These are phyloP conservation scores for Salvelinus namaycush DNA, from an alignment of 2,113 vertebrate species.

Conservation along the genomic window DNA sequence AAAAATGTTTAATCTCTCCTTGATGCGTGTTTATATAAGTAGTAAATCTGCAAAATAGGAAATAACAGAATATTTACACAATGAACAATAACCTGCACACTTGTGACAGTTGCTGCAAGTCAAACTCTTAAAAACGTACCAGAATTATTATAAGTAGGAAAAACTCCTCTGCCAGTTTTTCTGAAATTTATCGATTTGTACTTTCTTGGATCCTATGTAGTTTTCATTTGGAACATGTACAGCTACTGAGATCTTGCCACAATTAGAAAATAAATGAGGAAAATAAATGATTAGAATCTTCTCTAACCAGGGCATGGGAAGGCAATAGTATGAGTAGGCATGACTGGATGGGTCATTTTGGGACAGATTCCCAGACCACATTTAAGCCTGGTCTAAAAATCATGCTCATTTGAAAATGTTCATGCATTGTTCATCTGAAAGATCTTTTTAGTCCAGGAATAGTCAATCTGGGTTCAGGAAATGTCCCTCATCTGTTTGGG, in stretches of 20 bases:
- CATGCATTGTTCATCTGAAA: no score
- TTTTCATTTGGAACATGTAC: constrained; percentile 41
- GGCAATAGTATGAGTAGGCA: constrained; percentile 36
- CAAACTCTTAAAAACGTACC: no score
- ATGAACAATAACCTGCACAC: constrained; percentile 76
- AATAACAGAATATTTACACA: constrained; percentile 95
- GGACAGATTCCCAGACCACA: no score
- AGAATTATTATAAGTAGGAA: no score
- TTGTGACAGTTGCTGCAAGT: no score
- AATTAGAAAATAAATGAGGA: constrained; percentile 33
- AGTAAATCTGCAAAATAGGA: constrained; percentile 99
- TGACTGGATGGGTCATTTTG: constrained; percentile 15
- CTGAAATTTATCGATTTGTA: no score
- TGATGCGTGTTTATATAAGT: constrained; percentile 98
- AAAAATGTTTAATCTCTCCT: constrained; percentile 99
- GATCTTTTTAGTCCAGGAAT: no score
- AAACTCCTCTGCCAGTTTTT: no score
- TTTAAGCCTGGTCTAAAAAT: no score
- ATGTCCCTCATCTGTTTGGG: background rate
- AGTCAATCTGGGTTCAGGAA: background rate
- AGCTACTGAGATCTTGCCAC: constrained; percentile 32
- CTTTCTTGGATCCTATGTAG: constrained; percentile 50
- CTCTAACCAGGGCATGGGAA: constrained; percentile 9
- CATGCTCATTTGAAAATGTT: no score
- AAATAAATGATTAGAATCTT: constrained; percentile 44